Conservation (phyloP, 92 coral and sea anemone species). For the Ricordea florida region DNA sequence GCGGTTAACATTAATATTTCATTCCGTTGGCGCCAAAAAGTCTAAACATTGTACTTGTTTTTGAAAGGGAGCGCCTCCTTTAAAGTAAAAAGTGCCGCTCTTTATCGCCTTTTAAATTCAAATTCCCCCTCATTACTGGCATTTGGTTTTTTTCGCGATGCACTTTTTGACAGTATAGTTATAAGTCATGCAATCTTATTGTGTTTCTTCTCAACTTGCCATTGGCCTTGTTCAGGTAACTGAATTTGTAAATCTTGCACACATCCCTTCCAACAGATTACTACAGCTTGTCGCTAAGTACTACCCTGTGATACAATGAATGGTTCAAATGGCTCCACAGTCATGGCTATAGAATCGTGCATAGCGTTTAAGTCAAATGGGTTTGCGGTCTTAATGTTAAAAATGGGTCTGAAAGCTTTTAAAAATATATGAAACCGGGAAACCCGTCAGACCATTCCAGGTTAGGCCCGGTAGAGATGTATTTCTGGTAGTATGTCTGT, state of each 20-base stretch:
- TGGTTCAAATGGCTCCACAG: neutral
- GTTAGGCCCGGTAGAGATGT: too few species aligned
- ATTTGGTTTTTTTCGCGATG: conserved; percentile 1
- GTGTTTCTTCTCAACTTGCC: too few species aligned
- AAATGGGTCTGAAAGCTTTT: neutral
- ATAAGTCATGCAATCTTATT: neutral
- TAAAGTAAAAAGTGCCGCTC: neutral
- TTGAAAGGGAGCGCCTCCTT: conserved; percentile 56
- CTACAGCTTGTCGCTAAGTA: too few species aligned
- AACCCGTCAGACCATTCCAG: too few species aligned
- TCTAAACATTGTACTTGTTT: conserved; percentile 47
- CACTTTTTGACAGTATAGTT: neutral
- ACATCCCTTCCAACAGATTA: too few species aligned
- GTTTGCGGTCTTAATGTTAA: neutral
- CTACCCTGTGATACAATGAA: too few species aligned
- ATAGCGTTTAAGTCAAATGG: conserved; percentile 1
- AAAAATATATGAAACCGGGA: neutral
- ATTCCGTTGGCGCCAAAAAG: conserved; percentile 51
- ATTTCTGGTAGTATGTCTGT: too few species aligned
- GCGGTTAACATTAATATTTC: conserved; percentile 19
- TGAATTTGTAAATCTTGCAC: too few species aligned
- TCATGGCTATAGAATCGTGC: neutral
- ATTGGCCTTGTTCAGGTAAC: too few species aligned
- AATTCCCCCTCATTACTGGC: neutral
- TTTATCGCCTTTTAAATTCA: neutral